These are phyloP conservation scores for Gadus chalcogrammus DNA, from an alignment of 2,113 vertebrate species.

Conservation along the genomic window DNA sequence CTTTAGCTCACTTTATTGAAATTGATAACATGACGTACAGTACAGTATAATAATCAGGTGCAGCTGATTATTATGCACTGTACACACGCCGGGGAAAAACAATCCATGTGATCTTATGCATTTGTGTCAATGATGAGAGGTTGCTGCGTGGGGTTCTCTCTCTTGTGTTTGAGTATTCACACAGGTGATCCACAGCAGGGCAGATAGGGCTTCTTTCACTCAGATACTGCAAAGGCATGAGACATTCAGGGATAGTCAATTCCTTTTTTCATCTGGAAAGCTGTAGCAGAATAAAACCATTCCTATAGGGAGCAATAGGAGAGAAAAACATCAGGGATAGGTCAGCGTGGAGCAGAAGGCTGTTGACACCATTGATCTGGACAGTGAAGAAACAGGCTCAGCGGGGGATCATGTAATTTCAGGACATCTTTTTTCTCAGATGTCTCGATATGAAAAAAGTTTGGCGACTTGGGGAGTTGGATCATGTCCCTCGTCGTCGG, in stretches of 20 bases:
- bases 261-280: conserved; percentile 30
- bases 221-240: conserved; percentile 42
- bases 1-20: too few species aligned
- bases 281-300: conserved; percentile 38
- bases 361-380: conserved; percentile 1
- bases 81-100: too few species aligned
- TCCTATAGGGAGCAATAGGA: too few species aligned
- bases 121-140: too few species aligned
- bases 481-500: neutral
- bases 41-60: too few species aligned
- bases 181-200: conserved; percentile 26
- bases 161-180: too few species aligned
- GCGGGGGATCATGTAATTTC: neutral
- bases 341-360: conserved; percentile 3
- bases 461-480: neutral
- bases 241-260: conserved; percentile 48
- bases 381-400: too few species aligned
- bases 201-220: conserved; percentile 48
- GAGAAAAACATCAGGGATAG: too few species aligned
- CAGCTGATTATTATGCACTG: too few species aligned
- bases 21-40: too few species aligned
- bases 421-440: neutral
- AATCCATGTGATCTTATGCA: too few species aligned
- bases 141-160: too few species aligned
- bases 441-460: neutral